Percentiles rank a stretch among this genome's conserved stretches.
Conservation (phyloP, 2,888 invertebrate species). For the Tipula unca region DNA sequence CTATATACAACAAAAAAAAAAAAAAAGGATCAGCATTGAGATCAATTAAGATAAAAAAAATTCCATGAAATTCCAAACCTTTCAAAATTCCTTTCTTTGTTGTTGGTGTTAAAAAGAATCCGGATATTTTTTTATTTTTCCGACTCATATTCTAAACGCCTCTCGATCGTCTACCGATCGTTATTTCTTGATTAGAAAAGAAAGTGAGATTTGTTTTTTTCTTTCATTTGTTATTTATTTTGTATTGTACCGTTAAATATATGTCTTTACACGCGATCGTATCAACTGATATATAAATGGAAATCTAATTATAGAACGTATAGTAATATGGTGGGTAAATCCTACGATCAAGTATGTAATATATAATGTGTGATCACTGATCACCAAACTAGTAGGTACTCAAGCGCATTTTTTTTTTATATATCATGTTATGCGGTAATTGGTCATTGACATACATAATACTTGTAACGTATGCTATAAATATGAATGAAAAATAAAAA, state of each 20-base stretch:
- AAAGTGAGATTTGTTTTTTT: neutral
- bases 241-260: neutral
- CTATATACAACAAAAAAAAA: neutral
- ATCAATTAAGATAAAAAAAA: neutral
- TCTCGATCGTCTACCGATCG: neutral
- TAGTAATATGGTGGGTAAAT: neutral
- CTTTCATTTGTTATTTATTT: neutral
- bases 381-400: neutral
- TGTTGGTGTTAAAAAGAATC: neutral
- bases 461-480: no score
- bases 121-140: neutral
- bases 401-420: neutral
- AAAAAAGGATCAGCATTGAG: neutral
- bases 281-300: neutral
- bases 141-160: neutral
- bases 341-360: neutral
- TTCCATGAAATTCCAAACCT: neutral
- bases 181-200: neutral
- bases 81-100: neutral
- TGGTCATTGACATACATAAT: neutral
- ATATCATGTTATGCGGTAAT: neutral
- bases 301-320: neutral
- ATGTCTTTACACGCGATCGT: neutral
- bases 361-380: neutral
- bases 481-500: neutral